Percentiles rank a stretch among this genome's conserved stretches.
phyloP scores from a whole-genome alignment of 1,140 invertebrate species.

The Neodiprion fabricii region DNA sequence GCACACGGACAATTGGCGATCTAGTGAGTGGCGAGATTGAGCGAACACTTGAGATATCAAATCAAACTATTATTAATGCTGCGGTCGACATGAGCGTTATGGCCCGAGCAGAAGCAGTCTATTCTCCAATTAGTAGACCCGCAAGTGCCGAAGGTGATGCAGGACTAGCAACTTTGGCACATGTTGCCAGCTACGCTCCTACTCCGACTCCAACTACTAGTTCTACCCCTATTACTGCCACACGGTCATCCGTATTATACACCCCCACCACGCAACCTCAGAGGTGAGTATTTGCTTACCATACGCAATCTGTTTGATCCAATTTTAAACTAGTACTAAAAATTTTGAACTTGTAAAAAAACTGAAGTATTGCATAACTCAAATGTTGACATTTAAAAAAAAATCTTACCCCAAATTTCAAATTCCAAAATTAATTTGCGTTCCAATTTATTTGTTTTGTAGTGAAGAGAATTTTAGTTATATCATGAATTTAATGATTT shows the following conservation, averaged over 20 bases:
- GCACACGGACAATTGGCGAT: constrained; percentile 81
- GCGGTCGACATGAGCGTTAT: constrained; percentile 83
- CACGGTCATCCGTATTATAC: constrained; percentile 58
- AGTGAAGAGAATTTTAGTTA: no score
- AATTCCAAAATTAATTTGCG: no score
- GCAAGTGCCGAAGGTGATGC: constrained; percentile 68
- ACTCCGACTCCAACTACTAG: constrained; percentile 42
- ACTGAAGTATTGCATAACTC: no score
- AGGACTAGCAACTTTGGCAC: constrained; percentile 64
- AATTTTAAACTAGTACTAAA: neutral
- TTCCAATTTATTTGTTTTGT: no score
- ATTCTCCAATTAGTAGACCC: constrained; percentile 75
- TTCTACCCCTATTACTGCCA: constrained; percentile 42
- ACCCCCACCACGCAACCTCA: constrained; percentile 55
- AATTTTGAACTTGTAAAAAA: no score
- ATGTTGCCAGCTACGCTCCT: constrained; percentile 63
- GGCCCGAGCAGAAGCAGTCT: constrained; percentile 56
- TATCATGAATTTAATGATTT: no score
- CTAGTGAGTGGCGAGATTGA: constrained; percentile 89
- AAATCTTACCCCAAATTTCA: neutral
- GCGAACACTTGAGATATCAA: constrained; percentile 84
- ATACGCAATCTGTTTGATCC: neutral
- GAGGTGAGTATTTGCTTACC: constrained; percentile 37
- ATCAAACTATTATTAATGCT: constrained; percentile 84
- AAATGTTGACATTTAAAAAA: no score